Evolutionary conservation across 2,888 invertebrate genomes (phyloP), one percentile per base, ranked within the genome.

Genomic region (Ormyrus labotus): DNA sequence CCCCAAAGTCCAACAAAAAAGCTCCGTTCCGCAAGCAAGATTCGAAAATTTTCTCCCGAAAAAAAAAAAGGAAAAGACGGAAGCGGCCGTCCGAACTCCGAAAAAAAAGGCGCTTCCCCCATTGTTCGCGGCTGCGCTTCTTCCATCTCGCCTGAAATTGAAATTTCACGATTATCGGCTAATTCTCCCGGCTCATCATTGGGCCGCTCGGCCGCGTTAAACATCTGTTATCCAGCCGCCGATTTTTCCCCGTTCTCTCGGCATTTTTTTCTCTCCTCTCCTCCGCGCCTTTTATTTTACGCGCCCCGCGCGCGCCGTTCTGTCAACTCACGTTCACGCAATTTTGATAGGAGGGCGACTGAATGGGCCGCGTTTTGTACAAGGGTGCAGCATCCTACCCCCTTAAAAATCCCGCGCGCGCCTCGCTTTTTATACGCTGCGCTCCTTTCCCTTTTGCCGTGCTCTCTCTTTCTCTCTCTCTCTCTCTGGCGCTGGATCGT

Each of bases 261-360:
- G 2, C 2, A 0, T 73, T 65, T 13, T 6, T 68, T 47, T 48
- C 58, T 11, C 50, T 61, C 19, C 5, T 11, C 65, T 19, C 1
- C 64, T 60, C n/a, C 58, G 6, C 45, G 11, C 72, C 64, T 13
- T 70, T 67, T 78, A 78, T 72, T 67, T 71, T 71, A 63, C 67
- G 67, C 11, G 57, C 60, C 61, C 60, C 71, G 81, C 71, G 68
- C 34, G 34, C 34, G 34, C 34, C 34, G 83, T 86, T 87, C 84
- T 84, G 87, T 86, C 83, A 84, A 85, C 87, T 87, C 87, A 87
- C 85, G 87, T 84, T 86, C 83, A 84, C 85, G 85, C 85, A 86
- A 87, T 87, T 87, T 87, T 81, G 34, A 83, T 82, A 84, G 78
- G 72, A 82, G 79, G 73, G 78, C 69, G 45, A 55, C 60, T 76